Percentiles rank a stretch among this genome's conserved stretches.
Conservation (phyloP, 2,113 vertebrate genomes). For the Kobus ellipsiprymnus region DNA sequence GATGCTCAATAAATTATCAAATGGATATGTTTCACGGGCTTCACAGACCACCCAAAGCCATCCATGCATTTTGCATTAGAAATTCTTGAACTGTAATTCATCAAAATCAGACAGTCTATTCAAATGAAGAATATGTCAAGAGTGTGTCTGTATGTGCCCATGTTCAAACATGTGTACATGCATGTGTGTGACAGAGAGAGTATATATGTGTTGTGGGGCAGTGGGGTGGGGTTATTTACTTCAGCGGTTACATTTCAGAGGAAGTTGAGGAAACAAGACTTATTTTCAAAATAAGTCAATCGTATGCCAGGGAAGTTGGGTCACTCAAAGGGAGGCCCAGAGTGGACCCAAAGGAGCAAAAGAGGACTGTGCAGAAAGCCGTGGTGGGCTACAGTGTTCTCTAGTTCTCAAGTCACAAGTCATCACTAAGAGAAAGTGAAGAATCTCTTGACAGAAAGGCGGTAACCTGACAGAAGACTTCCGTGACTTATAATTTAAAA, state of each 20-base stretch:
- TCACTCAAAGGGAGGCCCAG: background rate
- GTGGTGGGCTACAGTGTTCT: background rate
- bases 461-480: conserved; percentile 32
- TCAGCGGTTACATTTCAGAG: background rate
- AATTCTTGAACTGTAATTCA: conserved; percentile 8
- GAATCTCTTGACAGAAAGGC: conserved; percentile 19
- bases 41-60: background rate
- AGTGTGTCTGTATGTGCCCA: background rate
- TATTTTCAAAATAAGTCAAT: conserved; percentile 32
- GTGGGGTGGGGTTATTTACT: background rate
- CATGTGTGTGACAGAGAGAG: background rate
- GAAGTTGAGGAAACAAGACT: background rate
- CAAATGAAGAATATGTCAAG: background rate
- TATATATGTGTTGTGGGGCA: background rate
- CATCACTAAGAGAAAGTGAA: background rate
- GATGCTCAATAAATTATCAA: conserved; percentile 11
- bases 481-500: background rate
- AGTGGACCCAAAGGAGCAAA: background rate
- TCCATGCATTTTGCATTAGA: background rate
- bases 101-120: background rate
- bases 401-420: conserved; percentile 17
- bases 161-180: background rate
- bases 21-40: background rate
- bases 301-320: background rate
- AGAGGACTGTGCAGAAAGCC: background rate